Evolutionary conservation across 2,113 vertebrate species (phyloP), one percentile per base, ranked within the genome.

Genomic region (Equus przewalskii): DNA sequence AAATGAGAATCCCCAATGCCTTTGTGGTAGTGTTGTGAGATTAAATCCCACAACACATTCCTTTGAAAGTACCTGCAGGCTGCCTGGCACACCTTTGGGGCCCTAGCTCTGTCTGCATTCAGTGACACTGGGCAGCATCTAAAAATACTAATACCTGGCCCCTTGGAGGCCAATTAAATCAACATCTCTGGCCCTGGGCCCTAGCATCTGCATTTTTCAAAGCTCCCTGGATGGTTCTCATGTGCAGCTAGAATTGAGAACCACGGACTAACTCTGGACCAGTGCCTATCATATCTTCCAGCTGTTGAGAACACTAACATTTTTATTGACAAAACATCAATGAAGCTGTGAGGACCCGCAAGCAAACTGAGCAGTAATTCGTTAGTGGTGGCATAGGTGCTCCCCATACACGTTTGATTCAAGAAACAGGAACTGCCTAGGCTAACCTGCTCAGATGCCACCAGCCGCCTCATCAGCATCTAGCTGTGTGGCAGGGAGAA

Each of bases 321-420:
- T 91, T 84, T 92, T 75, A 90, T 62, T 90, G 89, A 73, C 75
- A 87, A 84, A 96, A 67, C n/a, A 36, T 58, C 19, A 6, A 56
- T 41, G 58, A 83, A 28, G 51, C 5, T 83, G 64, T 79, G 87
- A 96, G 24, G 60, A 65, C 18, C 89, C 73, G 95, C 65, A 90
- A 95, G 75, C 72, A 76, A 83, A 58, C 14, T 0, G 0, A 83
- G 75, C 24, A 56, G 36, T 24, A 12, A 41, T 94, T 67, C 21
- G 0, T 62, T 67, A 54, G 58, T 51, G 24, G 79, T 67, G 90
- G 41, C 76, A 81, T 65, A 33, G 15, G 46, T 75, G 51, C 2
- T 46, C 76, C 28, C 49, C 6, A 0, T 60, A 44, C 30, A 62
- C 54, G 22, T 96, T 69, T 73, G 26, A 88, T 21, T 90, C 12